Conservation (phyloP, 2,113 vertebrate species). For the Eptesicus fuscus region DNA sequence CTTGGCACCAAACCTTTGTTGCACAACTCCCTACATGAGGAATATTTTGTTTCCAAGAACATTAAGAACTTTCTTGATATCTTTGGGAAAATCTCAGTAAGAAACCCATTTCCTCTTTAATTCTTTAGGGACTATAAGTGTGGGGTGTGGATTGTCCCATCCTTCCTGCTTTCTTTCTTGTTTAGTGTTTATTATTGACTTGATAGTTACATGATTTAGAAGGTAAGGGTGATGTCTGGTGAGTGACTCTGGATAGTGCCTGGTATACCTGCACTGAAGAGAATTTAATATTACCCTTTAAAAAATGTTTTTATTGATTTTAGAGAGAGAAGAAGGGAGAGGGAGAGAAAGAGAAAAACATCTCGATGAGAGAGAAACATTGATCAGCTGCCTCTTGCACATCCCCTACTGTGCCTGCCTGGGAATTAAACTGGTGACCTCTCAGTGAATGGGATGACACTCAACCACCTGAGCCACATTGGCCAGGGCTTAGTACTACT, state of each 20-base stretch:
- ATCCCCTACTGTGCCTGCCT: background rate
- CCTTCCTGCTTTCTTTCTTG: background rate
- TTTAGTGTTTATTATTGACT: background rate
- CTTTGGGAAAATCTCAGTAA: constrained; percentile 22
- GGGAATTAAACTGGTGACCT: background rate
- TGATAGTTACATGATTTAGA: background rate
- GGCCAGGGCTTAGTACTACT: too few species aligned
- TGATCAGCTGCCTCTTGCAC: background rate
- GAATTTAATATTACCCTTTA: background rate
- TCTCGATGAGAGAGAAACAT: too few species aligned
- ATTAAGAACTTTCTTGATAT: constrained; percentile 49
- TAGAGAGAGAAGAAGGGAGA: too few species aligned
- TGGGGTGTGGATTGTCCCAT: background rate
- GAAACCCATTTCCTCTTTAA: constrained; percentile 42
- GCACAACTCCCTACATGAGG: constrained; percentile 10
- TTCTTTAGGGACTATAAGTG: background rate
- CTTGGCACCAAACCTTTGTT: background rate
- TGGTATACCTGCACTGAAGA: background rate
- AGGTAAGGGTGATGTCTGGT: background rate
- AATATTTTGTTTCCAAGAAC: constrained; percentile 39
- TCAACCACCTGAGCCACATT: background rate
- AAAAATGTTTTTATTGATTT: too few species aligned
- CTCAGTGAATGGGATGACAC: background rate
- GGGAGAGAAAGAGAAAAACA: too few species aligned
- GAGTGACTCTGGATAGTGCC: background rate